These are phyloP conservation scores for Plestiodon gilberti DNA, from an alignment of 2,113 vertebrate species.

Conservation along the genomic window DNA sequence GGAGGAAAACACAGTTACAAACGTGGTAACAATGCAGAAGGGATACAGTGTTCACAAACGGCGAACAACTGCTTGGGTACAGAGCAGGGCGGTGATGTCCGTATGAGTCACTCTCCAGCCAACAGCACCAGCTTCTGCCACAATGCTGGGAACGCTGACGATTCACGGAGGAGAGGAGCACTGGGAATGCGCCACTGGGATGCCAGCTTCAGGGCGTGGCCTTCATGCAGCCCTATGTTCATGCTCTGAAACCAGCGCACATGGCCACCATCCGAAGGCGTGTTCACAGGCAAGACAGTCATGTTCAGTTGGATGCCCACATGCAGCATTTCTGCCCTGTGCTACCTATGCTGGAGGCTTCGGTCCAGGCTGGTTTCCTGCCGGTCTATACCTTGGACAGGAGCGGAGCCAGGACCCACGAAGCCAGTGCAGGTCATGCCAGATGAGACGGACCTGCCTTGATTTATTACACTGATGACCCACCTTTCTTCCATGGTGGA, in stretches of 20 bases:
- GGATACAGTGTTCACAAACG: constrained; percentile 50
- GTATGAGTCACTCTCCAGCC: constrained; percentile 38
- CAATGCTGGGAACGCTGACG: neutral
- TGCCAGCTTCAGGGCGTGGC: constrained; percentile 18
- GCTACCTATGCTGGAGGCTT: neutral
- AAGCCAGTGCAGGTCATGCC: no score
- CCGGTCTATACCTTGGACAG: neutral
- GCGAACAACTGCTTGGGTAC: constrained; percentile 52
- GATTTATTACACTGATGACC: no score
- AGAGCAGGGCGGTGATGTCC: constrained; percentile 13
- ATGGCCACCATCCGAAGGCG: neutral
- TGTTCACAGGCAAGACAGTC: neutral
- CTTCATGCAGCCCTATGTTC: neutral
- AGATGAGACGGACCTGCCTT: no score
- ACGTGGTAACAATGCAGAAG: constrained; percentile 56
- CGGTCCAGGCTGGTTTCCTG: neutral
- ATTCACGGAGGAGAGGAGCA: fast-evolving
- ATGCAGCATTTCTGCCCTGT: no score
- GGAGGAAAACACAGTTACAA: constrained; percentile 50
- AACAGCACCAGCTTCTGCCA: neutral
- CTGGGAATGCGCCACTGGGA: neutral
- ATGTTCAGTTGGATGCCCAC: neutral
- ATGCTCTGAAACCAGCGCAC: neutral
- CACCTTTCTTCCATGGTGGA: no score
- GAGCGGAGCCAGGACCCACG: no score